These are phyloP conservation scores for Eidolon helvum DNA, from an alignment of 2,113 vertebrate genomes.

Conservation along the genomic window DNA sequence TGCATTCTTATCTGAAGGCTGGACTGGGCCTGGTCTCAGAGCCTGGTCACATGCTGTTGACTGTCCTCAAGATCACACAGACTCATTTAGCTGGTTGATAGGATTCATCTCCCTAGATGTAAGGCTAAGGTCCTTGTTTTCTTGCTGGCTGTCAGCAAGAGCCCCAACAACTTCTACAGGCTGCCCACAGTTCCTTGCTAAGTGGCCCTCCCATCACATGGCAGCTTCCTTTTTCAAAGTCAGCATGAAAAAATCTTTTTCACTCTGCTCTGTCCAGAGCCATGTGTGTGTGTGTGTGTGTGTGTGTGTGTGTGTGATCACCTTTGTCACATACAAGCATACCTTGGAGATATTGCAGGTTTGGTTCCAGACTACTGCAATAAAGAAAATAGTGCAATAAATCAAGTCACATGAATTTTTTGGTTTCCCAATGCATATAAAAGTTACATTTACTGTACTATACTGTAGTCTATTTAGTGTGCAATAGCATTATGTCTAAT, in stretches of 20 bases:
- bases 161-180: not conserved
- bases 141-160: not conserved
- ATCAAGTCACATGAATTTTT: not conserved
- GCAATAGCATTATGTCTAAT: not conserved
- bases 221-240: not conserved
- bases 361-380: not conserved
- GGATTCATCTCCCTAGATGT: not conserved
- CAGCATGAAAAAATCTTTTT: not conserved
- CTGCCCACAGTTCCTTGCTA: not conserved
- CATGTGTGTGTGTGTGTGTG: not conserved
- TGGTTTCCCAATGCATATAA: not conserved
- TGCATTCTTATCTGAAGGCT: not conserved
- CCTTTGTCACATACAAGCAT: not conserved
- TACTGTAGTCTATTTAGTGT: not conserved
- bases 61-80: not conserved
- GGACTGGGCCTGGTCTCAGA: not conserved
- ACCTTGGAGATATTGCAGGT: not conserved
- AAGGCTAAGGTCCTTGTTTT: not conserved
- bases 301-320: not conserved
- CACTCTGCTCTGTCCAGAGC: not conserved
- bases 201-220: not conserved
- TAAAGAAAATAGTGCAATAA: not conserved
- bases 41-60: not conserved
- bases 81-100: not conserved
- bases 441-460: not conserved